A percentile compares a stretch with the other conserved stretches of the same genome.
Conservation (phyloP, 2,888 invertebrate genomes). For the Chrysotoxum bicinctum region DNA sequence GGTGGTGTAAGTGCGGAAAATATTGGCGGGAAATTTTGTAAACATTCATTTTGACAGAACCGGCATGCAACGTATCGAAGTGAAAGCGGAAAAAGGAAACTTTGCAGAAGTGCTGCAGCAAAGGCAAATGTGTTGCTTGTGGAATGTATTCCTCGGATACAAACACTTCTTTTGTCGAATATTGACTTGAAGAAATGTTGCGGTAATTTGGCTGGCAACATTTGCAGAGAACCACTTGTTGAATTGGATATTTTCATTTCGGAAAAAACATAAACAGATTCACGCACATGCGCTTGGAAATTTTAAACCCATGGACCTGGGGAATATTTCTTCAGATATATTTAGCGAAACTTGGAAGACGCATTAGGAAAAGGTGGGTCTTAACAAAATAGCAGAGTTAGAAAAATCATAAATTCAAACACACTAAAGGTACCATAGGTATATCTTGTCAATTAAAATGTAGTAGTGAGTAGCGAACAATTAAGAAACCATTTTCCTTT, state of each 20-base stretch:
- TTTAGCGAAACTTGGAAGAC: no score
- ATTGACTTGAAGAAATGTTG: neutral
- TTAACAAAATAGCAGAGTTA: no score
- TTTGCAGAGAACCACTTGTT: constrained; percentile 40
- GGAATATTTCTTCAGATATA: neutral
- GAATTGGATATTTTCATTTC: neutral
- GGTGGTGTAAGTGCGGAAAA: constrained; percentile 48
- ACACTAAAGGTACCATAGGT: no score
- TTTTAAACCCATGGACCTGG: neutral
- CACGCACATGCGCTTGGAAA: constrained; percentile 14
- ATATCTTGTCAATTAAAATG: no score
- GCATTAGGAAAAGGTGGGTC: no score
- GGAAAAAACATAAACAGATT: constrained; percentile 18
- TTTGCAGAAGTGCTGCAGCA: constrained; percentile 53
- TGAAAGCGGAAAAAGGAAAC: constrained; percentile 5
- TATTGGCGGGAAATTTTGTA: constrained; percentile 67
- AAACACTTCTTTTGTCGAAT: neutral
- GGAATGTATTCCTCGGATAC: constrained; percentile 42
- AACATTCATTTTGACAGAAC: constrained; percentile 36
- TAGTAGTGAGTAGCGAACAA: no score
- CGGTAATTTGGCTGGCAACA: neutral
- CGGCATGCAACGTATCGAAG: neutral
- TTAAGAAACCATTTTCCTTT: no score
- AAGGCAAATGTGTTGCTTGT: constrained; percentile 34
- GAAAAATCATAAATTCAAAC: no score